Base-by-base conservation (phyloP, 2,113 vertebrate species). In the Phasianus colchicus region DNA sequence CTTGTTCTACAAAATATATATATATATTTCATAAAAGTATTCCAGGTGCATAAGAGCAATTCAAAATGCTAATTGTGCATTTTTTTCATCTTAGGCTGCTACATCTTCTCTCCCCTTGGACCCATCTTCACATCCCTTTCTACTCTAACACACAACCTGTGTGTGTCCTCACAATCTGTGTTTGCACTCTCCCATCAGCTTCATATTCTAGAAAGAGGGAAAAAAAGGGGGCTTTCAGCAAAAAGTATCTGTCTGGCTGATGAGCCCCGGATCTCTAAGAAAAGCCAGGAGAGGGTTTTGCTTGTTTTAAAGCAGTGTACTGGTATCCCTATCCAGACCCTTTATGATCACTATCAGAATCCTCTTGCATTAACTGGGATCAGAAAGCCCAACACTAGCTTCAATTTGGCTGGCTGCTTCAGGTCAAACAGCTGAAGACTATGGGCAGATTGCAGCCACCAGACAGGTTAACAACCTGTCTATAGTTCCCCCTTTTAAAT, bases 371-470 rank as follows among this genome's bases (percentile, higher is more conserved):
- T 32, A 60, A 48, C 13, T 42, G 38, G 38, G 34, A 52, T 72
- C 65, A 36, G 52, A 40, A 65, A 21, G 21, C 34, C 50, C 13
- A 85, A 61, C 3, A 36, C 5, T 10, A 29, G 9, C 10, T 34
- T 63, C 48, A 43, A 18, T 21, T 18, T 27, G 42, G 20, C 13
- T 16, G 38, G 43, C 55, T 52, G 29, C 32, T 36, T 27, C 6
- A 0, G 11, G 4, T 17, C 4, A 19, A 42, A 21, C 16, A 60
- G 34, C 25, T 11, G 21, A 18, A n/a, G n/a, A 42, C 13, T 7
- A 7, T 11, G 5, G 40, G 32, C 48, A 79, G 69, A 32, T 34
- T 40, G 25, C 55, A 42, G 54, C 34, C 52, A 48, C 22, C 40
- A 60, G 52, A 47, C 32, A 42, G 13, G 30, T 72, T 10, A 63